These are phyloP conservation scores for Cyphomyrus discorhynchus DNA, from an alignment of 2,113 vertebrate species.

Conservation along the genomic window DNA sequence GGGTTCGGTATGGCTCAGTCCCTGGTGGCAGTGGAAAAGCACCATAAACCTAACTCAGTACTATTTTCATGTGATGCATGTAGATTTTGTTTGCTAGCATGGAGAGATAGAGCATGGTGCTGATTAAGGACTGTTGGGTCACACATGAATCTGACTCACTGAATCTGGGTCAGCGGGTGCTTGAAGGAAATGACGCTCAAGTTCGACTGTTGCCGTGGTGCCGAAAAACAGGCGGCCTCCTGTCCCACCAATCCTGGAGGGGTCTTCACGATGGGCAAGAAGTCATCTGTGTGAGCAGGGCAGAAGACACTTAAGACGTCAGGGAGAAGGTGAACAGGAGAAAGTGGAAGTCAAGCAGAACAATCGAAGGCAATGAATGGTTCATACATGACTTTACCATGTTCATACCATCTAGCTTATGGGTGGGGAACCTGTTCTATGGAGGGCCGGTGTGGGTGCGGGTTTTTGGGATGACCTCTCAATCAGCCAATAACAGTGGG, in stretches of 20 bases:
- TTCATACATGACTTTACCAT: neutral
- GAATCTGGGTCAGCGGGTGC: constrained; percentile 87
- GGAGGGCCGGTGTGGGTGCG: no score
- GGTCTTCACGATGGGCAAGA: constrained; percentile 70
- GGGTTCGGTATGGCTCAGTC: neutral
- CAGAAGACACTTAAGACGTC: neutral
- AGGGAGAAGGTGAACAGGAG: neutral
- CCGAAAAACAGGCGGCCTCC: constrained; percentile 61
- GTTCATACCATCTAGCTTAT: neutral
- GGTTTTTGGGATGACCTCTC: no score
- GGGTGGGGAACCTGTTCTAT: no score
- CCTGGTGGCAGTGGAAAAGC: neutral
- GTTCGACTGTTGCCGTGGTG: constrained; percentile 51
- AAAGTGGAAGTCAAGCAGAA: neutral
- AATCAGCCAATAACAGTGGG: no score
- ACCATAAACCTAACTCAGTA: neutral
- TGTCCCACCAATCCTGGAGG: constrained; percentile 75
- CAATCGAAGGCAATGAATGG: neutral
- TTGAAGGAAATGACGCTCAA: constrained; percentile 85
- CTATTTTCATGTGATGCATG: neutral
- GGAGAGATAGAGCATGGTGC: neutral
- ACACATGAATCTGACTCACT: constrained; percentile 64
- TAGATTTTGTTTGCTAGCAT: neutral
- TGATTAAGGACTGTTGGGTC: neutral
- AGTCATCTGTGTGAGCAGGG: constrained; percentile 49